Conservation (phyloP, 2,888 invertebrate species). For the Oligia fasciuncula region DNA sequence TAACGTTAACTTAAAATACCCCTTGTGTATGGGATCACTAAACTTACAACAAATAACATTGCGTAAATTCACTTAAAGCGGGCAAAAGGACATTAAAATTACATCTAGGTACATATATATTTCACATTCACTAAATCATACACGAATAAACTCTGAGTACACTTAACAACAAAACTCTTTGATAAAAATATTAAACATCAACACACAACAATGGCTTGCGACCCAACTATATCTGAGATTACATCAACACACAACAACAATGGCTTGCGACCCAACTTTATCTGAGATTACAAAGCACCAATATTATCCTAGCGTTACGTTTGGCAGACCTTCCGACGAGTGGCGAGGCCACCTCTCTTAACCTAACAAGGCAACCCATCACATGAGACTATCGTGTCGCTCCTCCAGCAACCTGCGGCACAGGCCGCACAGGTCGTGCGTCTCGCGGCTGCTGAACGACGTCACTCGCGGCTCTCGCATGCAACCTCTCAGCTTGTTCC, state of each 20-base stretch:
- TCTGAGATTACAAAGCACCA: constrained; percentile 51
- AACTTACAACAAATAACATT: constrained; percentile 15
- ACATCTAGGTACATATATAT: constrained; percentile 20
- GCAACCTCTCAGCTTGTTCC: constrained; percentile 72
- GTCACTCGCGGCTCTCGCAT: constrained; percentile 71
- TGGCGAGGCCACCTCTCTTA: constrained; percentile 44
- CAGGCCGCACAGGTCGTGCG: constrained; percentile 70
- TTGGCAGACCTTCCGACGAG: constrained; percentile 42
- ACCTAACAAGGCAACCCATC: constrained; percentile 52
- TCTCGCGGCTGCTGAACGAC: constrained; percentile 66
- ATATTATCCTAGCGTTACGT: constrained; percentile 31
- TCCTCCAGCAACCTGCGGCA: constrained; percentile 51
- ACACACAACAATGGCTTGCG: constrained; percentile 35
- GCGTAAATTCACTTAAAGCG: constrained; percentile 36
- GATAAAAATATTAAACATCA: constrained; percentile 37
- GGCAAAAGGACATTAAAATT: constrained; percentile 16
- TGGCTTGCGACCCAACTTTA: not conserved
- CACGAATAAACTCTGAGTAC: constrained; percentile 37
- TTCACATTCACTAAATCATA: constrained; percentile 15
- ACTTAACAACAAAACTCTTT: constrained; percentile 38
- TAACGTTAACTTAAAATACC: constrained; percentile 14
- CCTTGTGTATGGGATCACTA: not conserved
- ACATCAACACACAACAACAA: constrained; percentile 43
- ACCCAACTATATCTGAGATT: constrained; percentile 8
- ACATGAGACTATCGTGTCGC: constrained; percentile 15